phyloP scores from a whole-genome alignment of 2,113 vertebrate species.

The Equus quagga region DNA sequence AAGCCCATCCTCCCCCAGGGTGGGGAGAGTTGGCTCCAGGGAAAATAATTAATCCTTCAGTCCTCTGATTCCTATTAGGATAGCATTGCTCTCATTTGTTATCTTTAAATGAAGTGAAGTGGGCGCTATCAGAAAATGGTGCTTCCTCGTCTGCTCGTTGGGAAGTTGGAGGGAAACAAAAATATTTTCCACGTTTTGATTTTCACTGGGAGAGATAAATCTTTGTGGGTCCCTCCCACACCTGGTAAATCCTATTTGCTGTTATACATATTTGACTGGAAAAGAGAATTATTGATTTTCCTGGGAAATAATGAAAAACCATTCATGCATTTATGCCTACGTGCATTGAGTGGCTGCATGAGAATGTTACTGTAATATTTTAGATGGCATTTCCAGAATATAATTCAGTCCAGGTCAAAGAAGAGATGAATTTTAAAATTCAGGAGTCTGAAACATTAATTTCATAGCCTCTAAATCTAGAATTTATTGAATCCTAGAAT shows the following conservation, averaged over 20 bases:
- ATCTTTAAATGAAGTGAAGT: conserved; percentile 74
- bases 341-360: background rate
- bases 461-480: background rate
- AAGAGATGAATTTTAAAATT: conserved; percentile 35
- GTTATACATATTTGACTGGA: conserved; percentile 28
- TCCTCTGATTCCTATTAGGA: conserved; percentile 57
- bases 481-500: conserved; percentile 32
- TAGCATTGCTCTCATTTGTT: conserved; percentile 65
- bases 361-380: background rate
- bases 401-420: background rate
- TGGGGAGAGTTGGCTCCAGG: background rate
- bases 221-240: background rate
- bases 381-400: background rate
- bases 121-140: conserved; percentile 59
- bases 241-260: background rate
- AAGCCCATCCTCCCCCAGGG: background rate
- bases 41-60: conserved; percentile 69
- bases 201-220: conserved; percentile 31
- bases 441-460: background rate
- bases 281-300: conserved; percentile 50
- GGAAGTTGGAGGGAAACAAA: conserved; percentile 20
- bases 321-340: background rate
- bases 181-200: conserved; percentile 58
- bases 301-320: conserved; percentile 22
- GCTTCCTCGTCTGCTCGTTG: conserved; percentile 42